Evolutionary conservation across 2,888 invertebrate genomes (phyloP), one percentile per base, ranked within the genome.

Genomic region (Papilio gigon): DNA sequence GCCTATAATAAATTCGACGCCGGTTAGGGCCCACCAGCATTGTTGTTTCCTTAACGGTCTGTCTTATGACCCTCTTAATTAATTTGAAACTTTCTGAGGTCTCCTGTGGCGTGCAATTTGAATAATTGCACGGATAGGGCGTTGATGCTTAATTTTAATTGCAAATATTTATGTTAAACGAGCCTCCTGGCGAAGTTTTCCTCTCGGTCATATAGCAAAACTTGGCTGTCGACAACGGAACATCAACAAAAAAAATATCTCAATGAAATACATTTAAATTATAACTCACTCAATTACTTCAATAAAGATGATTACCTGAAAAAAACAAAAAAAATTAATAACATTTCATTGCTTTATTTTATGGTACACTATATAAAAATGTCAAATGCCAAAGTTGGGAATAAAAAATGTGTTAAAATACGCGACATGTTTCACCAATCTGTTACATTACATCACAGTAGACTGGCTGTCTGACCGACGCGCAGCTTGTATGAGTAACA

Each of bases 81-180:
- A 92, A 92, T 92, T 92, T 91, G 90, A 88, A 91, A 92, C 90
- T 92, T 92, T 90, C 89, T 86, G 88, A 86, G 90, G 90, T 90
- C 91, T 90, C 90, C 89, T 83, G 89, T 87, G 90, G 90, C 86
- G 88, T 79, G 79, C 90, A 84, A 92, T 92, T 92, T 92, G 90
- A 92, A 92, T 92, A 92, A 92, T 90, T 87, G 88, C 89, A 76
- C 70, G 81, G 89, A 90, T 89, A 87, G 90, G 90, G 90, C 83
- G 88, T 80, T 84, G 81, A 78, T 79, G 86, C 84, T 86, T 90
- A 88, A 92, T 92, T 92, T 89, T 91, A 92, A 92, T 91, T 91
- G 91, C 89, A 92, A 92, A 92, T 92, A 91, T 92, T 92, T 92
- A 91, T 90, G 90, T 86, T 87, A 89, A 92, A 86, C 86, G 88